Conservation (phyloP, 1,140 invertebrate species). For the Drosophila fuyamai region DNA sequence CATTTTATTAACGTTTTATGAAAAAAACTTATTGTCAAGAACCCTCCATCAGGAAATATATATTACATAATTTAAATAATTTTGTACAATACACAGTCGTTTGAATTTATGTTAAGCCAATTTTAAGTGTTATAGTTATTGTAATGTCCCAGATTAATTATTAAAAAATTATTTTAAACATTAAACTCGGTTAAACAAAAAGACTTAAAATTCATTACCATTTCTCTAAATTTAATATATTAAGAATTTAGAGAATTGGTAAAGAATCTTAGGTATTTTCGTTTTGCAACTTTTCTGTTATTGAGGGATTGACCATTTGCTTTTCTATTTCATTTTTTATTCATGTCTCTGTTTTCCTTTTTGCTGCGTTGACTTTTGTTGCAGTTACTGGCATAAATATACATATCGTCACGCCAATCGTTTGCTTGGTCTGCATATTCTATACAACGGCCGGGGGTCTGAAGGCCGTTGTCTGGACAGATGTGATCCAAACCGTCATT, state of each 20-base stretch:
- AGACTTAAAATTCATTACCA: too few species aligned
- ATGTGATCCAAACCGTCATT: conserved; percentile 93
- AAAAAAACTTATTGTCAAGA: not conserved
- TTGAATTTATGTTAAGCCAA: too few species aligned
- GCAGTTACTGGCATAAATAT: conserved; percentile 94
- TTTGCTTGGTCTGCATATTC: conserved; percentile 85
- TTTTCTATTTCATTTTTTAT: not conserved
- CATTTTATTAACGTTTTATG: not conserved
- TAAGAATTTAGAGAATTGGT: too few species aligned
- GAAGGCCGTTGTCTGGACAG: conserved; percentile 97
- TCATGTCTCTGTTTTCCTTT: not conserved
- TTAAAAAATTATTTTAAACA: too few species aligned
- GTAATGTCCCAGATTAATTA: too few species aligned
- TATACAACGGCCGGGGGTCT: conserved; percentile 90
- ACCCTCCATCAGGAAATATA: not conserved
- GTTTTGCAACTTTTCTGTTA: too few species aligned
- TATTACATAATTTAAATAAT: not conserved
- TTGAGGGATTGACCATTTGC: too few species aligned
- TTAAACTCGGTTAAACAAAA: too few species aligned
- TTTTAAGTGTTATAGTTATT: too few species aligned
- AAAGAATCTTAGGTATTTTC: too few species aligned
- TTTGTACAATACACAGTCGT: too few species aligned
- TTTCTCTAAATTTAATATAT: too few species aligned
- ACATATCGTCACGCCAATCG: conserved; percentile 92
- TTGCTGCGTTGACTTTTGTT: conserved; percentile 9